These are phyloP conservation scores for Ochropleura leucogaster DNA, from an alignment of 2,888 invertebrate genomes.

Conservation along the genomic window DNA sequence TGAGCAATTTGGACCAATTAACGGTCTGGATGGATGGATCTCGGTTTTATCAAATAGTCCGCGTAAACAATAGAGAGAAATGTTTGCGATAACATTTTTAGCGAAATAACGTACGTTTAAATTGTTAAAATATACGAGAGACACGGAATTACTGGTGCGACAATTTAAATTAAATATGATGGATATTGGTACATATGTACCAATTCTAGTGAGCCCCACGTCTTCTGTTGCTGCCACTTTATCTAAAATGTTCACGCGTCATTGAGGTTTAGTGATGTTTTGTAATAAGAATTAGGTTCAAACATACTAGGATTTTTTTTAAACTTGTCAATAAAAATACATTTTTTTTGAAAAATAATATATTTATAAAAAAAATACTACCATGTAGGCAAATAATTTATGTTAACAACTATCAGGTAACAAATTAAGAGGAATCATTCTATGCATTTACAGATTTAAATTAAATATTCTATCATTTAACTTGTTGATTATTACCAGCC, in stretches of 20 bases:
- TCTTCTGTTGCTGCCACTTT: too few species aligned
- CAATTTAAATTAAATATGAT: too few species aligned
- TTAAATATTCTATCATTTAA: constrained; percentile 52
- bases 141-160: too few species aligned
- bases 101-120: background rate
- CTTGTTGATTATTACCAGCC: constrained; percentile 83
- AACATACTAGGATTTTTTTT: background rate
- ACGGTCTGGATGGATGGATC: background rate
- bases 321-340: background rate
- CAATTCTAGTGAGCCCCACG: too few species aligned
- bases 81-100: background rate
- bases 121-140: too few species aligned
- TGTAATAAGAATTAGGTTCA: too few species aligned
- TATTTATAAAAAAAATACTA: constrained; percentile 56
- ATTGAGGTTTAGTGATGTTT: too few species aligned
- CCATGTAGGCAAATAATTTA: constrained; percentile 71
- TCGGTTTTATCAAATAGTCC: background rate
- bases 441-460: constrained; percentile 64
- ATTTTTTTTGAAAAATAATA: constrained; percentile 44
- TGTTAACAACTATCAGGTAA: constrained; percentile 85
- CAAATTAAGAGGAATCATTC: constrained; percentile 87
- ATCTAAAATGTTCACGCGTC: too few species aligned
- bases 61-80: background rate
- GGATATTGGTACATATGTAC: too few species aligned
- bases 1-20: background rate